Evolutionary conservation across 1,140 invertebrate species (phyloP), one percentile per base, ranked within the genome.

Genomic region (Drosophila nannoptera): DNA sequence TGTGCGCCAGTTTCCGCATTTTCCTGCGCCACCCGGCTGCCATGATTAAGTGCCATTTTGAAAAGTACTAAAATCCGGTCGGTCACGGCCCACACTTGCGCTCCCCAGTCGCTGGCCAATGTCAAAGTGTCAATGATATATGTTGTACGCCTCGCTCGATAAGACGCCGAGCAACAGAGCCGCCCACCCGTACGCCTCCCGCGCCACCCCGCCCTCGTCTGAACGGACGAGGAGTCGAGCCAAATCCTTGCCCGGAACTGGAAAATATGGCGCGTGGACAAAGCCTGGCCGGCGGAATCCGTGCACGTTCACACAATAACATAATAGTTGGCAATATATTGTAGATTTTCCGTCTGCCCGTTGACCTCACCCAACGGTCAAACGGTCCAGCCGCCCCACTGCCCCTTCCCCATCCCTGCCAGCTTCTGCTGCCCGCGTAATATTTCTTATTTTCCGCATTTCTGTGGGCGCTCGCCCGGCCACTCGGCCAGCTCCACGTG

Each of bases 91-190:
- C 75, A 56, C 46, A 63, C 78, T 67, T 56, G 55, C 11, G 59
- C 45, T 38, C 60, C 31, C 43, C 8, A 50, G 48, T 61, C 22
- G 33, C 45, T 64, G 59, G 69, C 59, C 82, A 75, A 87, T 87
- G 84, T 87, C 84, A 87, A 87, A 87, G 84, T 87, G 84, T 87
- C 84, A 87, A 87, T 87, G 84, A 87, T 87, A 87, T 87, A 87
- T 87, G 77, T 87, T 86, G 87, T 84, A 75, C 77, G 81, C 81
- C 75, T 67, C 81, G 81, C 75, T 67, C 81, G 81, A 84, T 84
- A 84, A 84, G 81, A 77, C 77, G 76, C 76, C 72, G 60, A 69
- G 45, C 66, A 48, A 32, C 55, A 54, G 31, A 32, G 32, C 12
- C 32, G 22, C 22, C 12, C 22, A 36, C 4, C 12, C 43, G 42